A percentile compares a stretch with the other conserved stretches of the same genome.
phyloP scores from a whole-genome alignment of 2,797 vertebrate species.

The Falco columbarius region DNA sequence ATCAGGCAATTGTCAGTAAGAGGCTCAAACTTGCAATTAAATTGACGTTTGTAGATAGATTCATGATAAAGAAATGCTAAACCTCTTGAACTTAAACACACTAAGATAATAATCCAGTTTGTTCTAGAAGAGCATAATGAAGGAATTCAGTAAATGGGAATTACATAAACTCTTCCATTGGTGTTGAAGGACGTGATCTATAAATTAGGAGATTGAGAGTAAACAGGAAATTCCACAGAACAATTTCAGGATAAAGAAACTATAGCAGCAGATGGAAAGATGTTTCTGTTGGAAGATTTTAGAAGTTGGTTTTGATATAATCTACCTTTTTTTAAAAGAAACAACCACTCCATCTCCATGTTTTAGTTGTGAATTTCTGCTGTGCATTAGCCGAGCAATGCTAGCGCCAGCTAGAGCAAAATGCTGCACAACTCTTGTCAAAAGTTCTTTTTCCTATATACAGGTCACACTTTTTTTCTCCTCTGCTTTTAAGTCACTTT shows the following conservation, averaged over 20 bases:
- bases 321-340: constrained; percentile 39
- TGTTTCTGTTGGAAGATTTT: constrained; percentile 57
- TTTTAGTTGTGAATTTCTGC: constrained; percentile 7
- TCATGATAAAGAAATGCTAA: not conserved
- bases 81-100: constrained; percentile 9
- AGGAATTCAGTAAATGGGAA: constrained; percentile 50
- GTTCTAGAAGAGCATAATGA: constrained; percentile 29
- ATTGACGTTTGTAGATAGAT: not conserved
- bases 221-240: constrained; percentile 77
- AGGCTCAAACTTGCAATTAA: not conserved
- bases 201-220: constrained; percentile 69
- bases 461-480: not conserved
- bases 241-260: constrained; percentile 71
- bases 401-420: not conserved
- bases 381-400: not conserved
- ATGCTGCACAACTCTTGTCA: not conserved
- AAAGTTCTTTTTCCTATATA: not conserved
- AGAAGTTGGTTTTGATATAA: constrained; percentile 41
- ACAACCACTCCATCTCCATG: not conserved
- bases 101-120: constrained; percentile 41
- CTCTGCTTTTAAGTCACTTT: not conserved
- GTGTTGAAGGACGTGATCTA: constrained; percentile 62
- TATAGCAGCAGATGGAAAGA: constrained; percentile 71
- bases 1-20: not conserved
- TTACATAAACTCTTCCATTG: constrained; percentile 59